Evolutionary conservation across 2,113 vertebrate species (phyloP).

Genomic region (Cichladusa arquata): DNA sequence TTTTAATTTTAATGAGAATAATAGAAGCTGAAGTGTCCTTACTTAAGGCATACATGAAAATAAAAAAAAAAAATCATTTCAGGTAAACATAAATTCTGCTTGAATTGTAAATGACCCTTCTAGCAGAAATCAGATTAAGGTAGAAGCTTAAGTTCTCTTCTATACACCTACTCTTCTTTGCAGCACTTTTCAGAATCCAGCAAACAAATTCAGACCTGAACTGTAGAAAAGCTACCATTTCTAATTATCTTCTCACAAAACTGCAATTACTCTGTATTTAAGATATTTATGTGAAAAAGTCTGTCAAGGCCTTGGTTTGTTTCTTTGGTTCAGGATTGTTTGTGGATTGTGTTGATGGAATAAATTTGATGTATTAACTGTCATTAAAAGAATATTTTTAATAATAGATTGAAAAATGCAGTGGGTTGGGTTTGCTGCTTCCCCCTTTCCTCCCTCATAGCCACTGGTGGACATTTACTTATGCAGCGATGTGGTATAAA

Average conservation of each 20-base stretch:
- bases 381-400: neutral
- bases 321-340: neutral
- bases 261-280: neutral
- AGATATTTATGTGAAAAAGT: neutral
- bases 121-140: neutral
- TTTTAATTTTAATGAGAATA: constrained; percentile 31
- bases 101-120: neutral
- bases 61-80: constrained; percentile 49
- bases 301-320: neutral
- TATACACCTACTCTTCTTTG: neutral
- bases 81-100: constrained; percentile 10
- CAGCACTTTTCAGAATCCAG: constrained; percentile 20
- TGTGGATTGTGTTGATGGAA: neutral
- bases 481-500: neutral
- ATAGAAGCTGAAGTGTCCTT: constrained; percentile 31
- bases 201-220: constrained; percentile 18
- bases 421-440: neutral
- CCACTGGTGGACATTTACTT: constrained; percentile 4
- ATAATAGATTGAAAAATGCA: neutral
- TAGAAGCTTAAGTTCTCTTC: neutral
- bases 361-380: neutral
- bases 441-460: neutral
- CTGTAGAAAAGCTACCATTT: neutral
- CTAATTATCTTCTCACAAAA: neutral
- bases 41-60: neutral